Evolutionary conservation across 1,140 invertebrate genomes (phyloP), one percentile per base, ranked within the genome.

Genomic region (Doryteuthis pealeii): DNA sequence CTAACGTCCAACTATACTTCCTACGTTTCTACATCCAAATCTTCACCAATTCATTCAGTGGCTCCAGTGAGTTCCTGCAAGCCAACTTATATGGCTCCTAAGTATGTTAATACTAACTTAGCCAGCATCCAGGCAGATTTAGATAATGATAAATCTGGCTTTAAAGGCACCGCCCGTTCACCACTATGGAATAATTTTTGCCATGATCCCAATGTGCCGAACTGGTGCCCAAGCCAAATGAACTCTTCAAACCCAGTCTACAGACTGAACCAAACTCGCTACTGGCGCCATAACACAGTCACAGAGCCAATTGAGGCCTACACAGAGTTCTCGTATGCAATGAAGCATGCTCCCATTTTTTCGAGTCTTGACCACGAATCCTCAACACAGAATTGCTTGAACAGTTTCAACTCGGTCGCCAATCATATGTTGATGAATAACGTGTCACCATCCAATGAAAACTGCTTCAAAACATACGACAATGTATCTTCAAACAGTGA

Each of bases 81-180:
- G 75, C 70, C 22, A 71, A 67, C 74, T 70, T 65, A 58, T 77
- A 72, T 75, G 71, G 71, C 40, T 70, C 75, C 62, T 28, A 79
- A 33, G 45, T 76, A 69, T 70, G 72, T 80, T n/a, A 78, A 80
- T 70, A 77, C 80, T 66, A 79, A 81, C 70, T 68, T 83, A 54
- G 72, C 81, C 67, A 77, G 73, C 72, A 83, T 83, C 43, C 80
- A 78, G 62, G 33, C 71, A 14, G 22, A 40, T 35, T 68, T 14
- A 5, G 66, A 68, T 58, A 70, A 30, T 33, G 69, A 45, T 15
- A 45, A 32, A 68, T 58, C 30, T 58, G 31, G 40, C 72, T 70
- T 28, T 54, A 66, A 30, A 58, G 33, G 26, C 33, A 30, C 54
- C 49, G 31, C 22, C 40, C 28, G 66, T 49, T 73, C 40, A 70